phyloP scores from a whole-genome alignment of 1,140 invertebrate genomes.

The Radopholus similis region DNA sequence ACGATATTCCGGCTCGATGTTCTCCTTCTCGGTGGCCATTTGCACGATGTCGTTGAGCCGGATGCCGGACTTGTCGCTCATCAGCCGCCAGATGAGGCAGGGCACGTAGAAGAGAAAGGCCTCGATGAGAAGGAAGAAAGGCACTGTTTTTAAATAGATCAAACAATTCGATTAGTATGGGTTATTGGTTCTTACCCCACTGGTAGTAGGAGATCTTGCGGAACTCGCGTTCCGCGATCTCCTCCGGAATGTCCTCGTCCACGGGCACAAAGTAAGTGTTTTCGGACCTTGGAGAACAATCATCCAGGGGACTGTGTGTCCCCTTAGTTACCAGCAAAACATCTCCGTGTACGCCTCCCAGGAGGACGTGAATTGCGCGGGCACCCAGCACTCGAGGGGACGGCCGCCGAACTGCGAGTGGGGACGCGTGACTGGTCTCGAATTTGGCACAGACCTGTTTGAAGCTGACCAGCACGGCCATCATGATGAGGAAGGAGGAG shows the following conservation, averaged over 20 bases:
- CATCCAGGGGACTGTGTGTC: neutral
- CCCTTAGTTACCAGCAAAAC: constrained; percentile 58
- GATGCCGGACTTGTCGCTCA: constrained; percentile 61
- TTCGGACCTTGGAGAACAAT: constrained; percentile 32
- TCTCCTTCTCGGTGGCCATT: constrained; percentile 60
- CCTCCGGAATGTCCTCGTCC: constrained; percentile 57
- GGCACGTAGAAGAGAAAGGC: constrained; percentile 60
- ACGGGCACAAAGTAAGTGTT: constrained; percentile 60
- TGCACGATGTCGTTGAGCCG: constrained; percentile 60
- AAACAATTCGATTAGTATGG: too few species aligned
- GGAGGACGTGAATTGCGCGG: constrained; percentile 55
- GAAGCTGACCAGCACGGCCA: constrained; percentile 64
- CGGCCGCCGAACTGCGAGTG: constrained; percentile 54
- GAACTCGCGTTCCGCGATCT: constrained; percentile 57
- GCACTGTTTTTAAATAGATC: too few species aligned
- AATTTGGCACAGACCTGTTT: constrained; percentile 60
- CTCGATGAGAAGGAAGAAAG: constrained; percentile 61
- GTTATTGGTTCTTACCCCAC: too few species aligned
- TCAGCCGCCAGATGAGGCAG: constrained; percentile 57
- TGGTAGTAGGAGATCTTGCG: constrained; percentile 64
- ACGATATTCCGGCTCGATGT: constrained; percentile 59
- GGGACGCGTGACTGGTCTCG: neutral
- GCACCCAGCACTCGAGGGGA: constrained; percentile 57
- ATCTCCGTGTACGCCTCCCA: constrained; percentile 61
- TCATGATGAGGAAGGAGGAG: constrained; percentile 64